These are phyloP conservation scores for Ridgeia piscesae DNA, from an alignment of 1,140 invertebrate genomes.

Conservation along the genomic window DNA sequence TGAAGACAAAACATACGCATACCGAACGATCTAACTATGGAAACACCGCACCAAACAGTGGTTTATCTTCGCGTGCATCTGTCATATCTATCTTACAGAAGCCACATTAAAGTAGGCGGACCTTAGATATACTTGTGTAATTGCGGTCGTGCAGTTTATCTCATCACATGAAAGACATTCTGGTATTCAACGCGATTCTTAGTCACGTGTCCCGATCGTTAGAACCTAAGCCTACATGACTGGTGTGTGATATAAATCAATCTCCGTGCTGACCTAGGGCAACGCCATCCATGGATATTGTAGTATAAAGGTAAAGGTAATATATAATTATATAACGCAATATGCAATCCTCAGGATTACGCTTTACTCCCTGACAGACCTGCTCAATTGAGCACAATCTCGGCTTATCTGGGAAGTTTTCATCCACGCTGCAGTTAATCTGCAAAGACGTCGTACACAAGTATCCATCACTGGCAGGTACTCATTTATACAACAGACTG, in stretches of 20 bases:
- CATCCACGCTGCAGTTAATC: too few relatives aligned
- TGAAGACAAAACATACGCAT: background rate
- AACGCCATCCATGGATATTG: background rate
- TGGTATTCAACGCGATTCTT: background rate
- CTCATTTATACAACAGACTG: too few relatives aligned
- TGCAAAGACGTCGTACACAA: too few relatives aligned
- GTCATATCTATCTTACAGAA: background rate
- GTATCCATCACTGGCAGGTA: background rate
- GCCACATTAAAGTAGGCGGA: background rate
- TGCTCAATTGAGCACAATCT: background rate
- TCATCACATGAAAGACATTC: background rate
- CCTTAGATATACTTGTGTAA: background rate
- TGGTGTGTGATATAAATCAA: background rate
- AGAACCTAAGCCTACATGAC: background rate
- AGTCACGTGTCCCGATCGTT: background rate
- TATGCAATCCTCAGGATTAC: too few relatives aligned
- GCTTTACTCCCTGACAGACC: too few relatives aligned
- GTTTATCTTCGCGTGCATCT: background rate
- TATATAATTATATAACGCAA: too few relatives aligned
- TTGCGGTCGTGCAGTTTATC: background rate
- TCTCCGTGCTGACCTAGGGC: background rate
- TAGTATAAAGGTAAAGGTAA: background rate
- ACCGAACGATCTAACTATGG: background rate
- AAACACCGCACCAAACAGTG: background rate
- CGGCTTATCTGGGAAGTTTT: background rate